These are phyloP conservation scores for Hippocampus barbouri DNA, from an alignment of 2,113 vertebrate genomes.

Conservation along the genomic window DNA sequence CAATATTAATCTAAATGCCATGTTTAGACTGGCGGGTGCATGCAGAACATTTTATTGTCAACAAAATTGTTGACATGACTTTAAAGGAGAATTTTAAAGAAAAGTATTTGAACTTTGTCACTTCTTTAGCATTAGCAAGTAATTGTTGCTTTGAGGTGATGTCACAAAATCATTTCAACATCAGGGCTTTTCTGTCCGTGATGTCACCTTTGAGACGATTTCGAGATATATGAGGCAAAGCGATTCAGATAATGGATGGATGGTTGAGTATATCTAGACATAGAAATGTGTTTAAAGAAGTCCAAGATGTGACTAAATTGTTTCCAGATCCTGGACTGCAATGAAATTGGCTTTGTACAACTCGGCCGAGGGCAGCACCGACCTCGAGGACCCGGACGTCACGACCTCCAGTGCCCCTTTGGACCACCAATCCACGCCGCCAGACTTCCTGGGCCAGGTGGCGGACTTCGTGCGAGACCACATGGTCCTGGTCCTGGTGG, in stretches of 20 bases:
- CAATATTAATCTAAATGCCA: too few species aligned
- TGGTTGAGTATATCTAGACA: too few species aligned
- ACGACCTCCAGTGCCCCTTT: constrained; percentile 25
- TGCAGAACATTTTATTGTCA: too few species aligned
- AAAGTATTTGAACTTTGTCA: too few species aligned
- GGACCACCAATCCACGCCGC: constrained; percentile 55
- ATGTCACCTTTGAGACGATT: background rate
- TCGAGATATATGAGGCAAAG: too few species aligned
- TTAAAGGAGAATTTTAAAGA: too few species aligned
- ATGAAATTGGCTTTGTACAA: constrained; percentile 42
- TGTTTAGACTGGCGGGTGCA: too few species aligned
- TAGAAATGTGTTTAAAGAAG: background rate
- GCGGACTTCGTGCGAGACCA: constrained; percentile 81
- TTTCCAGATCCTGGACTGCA: constrained; percentile 47
- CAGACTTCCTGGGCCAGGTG: constrained; percentile 61
- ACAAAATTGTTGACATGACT: too few species aligned
- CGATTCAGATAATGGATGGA: too few species aligned
- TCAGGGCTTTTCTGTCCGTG: background rate
- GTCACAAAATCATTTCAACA: background rate
- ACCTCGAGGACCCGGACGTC: constrained; percentile 55
- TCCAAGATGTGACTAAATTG: background rate
- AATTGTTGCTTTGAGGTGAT: background rate
- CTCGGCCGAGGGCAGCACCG: constrained; percentile 61
- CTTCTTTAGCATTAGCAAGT: too few species aligned
- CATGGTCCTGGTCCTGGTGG: constrained; percentile 79